phyloP scores from a whole-genome alignment of 2,113 vertebrate genomes.

The Protobothrops mucrosquamatus region DNA sequence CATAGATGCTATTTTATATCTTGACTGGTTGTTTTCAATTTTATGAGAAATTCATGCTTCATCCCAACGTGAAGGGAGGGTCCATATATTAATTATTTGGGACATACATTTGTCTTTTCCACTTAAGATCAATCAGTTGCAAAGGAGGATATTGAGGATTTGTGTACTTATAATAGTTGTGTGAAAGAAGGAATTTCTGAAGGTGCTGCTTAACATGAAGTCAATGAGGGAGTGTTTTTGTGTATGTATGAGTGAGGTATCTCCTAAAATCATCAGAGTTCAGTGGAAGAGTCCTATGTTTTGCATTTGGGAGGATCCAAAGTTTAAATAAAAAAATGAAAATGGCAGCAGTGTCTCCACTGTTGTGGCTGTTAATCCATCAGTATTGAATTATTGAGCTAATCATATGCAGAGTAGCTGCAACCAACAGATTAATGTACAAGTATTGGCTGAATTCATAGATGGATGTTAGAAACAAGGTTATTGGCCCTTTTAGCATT shows the following conservation, averaged over 20 bases:
- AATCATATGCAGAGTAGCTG: conserved; percentile 51
- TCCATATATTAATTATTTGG: background rate
- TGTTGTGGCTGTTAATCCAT: background rate
- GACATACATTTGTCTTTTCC: background rate
- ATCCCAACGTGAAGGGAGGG: background rate
- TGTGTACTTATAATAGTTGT: background rate
- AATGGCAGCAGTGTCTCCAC: background rate
- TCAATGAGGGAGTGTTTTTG: background rate
- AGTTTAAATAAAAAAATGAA: background rate
- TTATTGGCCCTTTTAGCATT: conserved; percentile 67
- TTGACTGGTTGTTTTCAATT: background rate
- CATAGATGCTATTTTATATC: background rate
- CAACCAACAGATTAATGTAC: conserved; percentile 51
- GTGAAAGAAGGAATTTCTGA: background rate
- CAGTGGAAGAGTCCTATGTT: background rate
- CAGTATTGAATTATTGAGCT: conserved; percentile 69
- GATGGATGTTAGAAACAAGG: conserved; percentile 61
- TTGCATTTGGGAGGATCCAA: background rate
- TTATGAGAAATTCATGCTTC: no score
- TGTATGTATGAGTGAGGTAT: background rate
- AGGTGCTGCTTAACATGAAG: background rate
- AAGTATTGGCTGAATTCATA: conserved; percentile 59
- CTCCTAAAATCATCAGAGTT: background rate
- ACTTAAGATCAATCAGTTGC: background rate
- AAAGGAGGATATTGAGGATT: background rate